Base-by-base conservation (phyloP, 2,888 invertebrate genomes). In the Caradrina kadenii region DNA sequence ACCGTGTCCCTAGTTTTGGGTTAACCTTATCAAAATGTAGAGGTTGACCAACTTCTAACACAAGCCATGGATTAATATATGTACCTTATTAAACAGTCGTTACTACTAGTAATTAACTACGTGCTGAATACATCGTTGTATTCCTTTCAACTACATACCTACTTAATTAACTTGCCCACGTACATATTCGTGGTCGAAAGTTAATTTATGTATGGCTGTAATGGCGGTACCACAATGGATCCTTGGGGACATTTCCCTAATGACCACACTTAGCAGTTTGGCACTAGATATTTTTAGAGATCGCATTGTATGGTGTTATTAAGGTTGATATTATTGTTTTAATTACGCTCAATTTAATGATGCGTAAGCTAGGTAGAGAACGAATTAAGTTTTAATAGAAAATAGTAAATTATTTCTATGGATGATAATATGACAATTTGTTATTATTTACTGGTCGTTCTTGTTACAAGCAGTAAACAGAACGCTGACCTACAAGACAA, bases 121-220 rank as follows among this genome's bases (percentile, higher is more conserved):
- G 54, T 72, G 62, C 72, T 65, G 58, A 64, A 64, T 35, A 65
- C 49, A 55, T 59, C 65, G 60, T 52, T n/a, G 31, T 61, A 42
- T 72, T 45, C 66, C 58, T 66, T 59, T 65, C 53, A 72, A 66
- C 59, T 60, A 68, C 59, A 21, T 72, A 72, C 42, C 72, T 48
- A 54, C 49, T 70, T 76, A 76, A 75, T 75, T 75, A 76, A 63
- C 54, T 70, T 63, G 22, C n/a, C 58, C 54, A 79, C 61, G 54
- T 63, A 73, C 39, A 22, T 59, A 58, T 48, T 53, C 48, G 63
- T 55, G 63, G 67, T 45, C 65, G 48, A 78, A 76, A 78, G 58
- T 72, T 78, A 78, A 62, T 64, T 76, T 68, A 74, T 77, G 63
- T 74, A 74, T 64, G 53, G 45, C 50, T 64, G 54, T 64, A 55